phyloP scores from a whole-genome alignment of 1,140 invertebrate species.

The Caenorhabditis elegans region WBcel235 BX284603.4:3934501-3935000 shows the following conservation, averaged over 20 bases:
- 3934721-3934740: not conserved
- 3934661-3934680: not conserved
- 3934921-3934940: no score
- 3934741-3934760: not conserved
- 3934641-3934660: not conserved
- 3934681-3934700: not conserved
- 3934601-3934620: no score
- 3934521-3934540: not conserved
- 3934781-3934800: not conserved
- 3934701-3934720: constrained; percentile 11
- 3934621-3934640: no score
- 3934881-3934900: not conserved
- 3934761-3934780: not conserved
- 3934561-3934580: no score
- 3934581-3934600: no score
- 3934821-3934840: not conserved
- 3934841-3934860: not conserved
- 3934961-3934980: no score
- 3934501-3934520: not conserved
- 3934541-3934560: not conserved
- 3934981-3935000: no score
- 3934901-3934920: no score
- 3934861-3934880: not conserved
- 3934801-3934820: not conserved
- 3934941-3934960: no score